Evolutionary conservation across 1,140 invertebrate species (phyloP).

Genomic region (Drosophila dunni): DNA sequence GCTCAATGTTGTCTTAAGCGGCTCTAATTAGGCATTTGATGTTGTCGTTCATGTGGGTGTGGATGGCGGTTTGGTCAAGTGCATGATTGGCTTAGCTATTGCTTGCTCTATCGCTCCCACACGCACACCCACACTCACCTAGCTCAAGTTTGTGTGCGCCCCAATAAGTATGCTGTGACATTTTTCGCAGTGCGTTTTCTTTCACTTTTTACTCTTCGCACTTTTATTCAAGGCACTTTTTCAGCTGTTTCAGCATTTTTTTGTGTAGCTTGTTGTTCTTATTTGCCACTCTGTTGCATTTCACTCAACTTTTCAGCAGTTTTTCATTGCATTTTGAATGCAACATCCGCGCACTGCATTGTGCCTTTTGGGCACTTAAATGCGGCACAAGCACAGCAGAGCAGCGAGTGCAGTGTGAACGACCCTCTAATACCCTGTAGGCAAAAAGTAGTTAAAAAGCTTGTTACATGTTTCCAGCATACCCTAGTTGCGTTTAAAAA

Average conservation of each 20-base stretch:
- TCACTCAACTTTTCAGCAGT: slow-evolving; percentile 46
- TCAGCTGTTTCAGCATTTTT: slow-evolving; percentile 10
- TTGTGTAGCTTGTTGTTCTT: slow-evolving; percentile 23
- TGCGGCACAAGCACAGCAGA: slow-evolving; percentile 28
- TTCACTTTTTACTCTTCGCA: background rate
- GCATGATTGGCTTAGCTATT: slow-evolving; percentile 67
- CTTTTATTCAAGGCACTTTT: slow-evolving; percentile 18
- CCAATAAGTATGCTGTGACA: slow-evolving; percentile 36
- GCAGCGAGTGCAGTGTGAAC: background rate
- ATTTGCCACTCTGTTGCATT: slow-evolving; percentile 33
- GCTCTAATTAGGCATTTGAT: slow-evolving; percentile 63
- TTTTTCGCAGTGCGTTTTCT: slow-evolving; percentile 18
- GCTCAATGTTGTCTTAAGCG: slow-evolving; percentile 71
- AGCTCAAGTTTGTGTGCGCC: slow-evolving; percentile 2
- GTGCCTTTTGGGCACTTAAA: slow-evolving; percentile 47
- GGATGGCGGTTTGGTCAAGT: slow-evolving; percentile 40
- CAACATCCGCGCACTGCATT: slow-evolving; percentile 24
- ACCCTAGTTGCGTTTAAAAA: slow-evolving; percentile 2
- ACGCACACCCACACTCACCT: background rate
- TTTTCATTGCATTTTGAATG: slow-evolving; percentile 51
- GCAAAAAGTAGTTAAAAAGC: background rate
- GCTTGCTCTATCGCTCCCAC: background rate
- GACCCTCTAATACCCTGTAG: slow-evolving; percentile 2
- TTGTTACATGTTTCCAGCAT: background rate
- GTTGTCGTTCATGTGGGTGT: slow-evolving; percentile 14